Percentiles rank a stretch among this genome's conserved stretches.
phyloP scores from a whole-genome alignment of 2,888 invertebrate genomes.

The Ochropacha duplaris region DNA sequence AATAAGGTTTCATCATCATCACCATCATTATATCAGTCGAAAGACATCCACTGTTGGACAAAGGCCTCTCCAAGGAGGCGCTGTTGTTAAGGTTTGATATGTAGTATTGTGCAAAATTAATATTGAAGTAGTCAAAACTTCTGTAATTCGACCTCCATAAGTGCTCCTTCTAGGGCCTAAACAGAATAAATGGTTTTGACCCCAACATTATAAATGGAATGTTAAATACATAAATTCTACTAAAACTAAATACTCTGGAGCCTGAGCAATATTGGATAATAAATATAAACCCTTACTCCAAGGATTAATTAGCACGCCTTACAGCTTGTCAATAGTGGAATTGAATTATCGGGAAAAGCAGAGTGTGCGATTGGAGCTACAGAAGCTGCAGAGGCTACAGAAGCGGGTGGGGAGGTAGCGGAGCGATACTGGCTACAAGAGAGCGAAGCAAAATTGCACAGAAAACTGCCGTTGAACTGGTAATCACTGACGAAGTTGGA shows the following conservation, averaged over 20 bases:
- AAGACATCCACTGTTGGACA: too few species aligned
- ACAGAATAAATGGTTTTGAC: too few species aligned
- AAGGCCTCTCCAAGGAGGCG: too few species aligned
- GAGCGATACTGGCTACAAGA: background rate
- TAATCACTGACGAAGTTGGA: slow-evolving; percentile 4
- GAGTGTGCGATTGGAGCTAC: background rate
- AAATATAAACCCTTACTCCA: slow-evolving; percentile 4
- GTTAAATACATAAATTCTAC: too few species aligned
- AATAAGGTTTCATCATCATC: too few species aligned
- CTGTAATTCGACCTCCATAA: too few species aligned
- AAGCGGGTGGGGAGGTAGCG: background rate
- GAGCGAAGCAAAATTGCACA: slow-evolving; percentile 7
- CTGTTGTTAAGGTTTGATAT: too few species aligned
- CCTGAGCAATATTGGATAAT: background rate
- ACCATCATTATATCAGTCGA: too few species aligned
- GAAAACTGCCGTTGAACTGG: slow-evolving; percentile 11
- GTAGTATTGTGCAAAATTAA: too few species aligned
- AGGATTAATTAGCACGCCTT: slow-evolving; percentile 15
- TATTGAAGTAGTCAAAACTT: too few species aligned
- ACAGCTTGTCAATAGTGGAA: slow-evolving; percentile 12
- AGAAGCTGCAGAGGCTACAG: background rate
- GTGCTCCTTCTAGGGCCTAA: too few species aligned
- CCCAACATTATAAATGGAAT: too few species aligned
- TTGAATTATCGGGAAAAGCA: slow-evolving; percentile 13
- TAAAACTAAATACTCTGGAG: background rate